Evolutionary conservation across 2,113 vertebrate species (phyloP).

Genomic region (Meles meles): DNA sequence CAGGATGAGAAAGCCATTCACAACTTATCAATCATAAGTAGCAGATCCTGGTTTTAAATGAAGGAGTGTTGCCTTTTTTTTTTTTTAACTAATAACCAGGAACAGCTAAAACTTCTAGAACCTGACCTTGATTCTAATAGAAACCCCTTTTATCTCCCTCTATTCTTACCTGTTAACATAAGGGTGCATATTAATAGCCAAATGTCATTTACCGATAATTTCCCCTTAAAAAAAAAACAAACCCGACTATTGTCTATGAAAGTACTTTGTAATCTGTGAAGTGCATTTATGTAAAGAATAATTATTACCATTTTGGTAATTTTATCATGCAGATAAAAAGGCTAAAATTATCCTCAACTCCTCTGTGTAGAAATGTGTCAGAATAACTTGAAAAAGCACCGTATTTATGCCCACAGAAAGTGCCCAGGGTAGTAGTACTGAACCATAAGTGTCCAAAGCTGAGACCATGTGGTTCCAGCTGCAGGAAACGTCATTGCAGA

Average conservation of each 20-base stretch:
- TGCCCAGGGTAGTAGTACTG: too few relatives aligned
- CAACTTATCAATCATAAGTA: conserved; percentile 44
- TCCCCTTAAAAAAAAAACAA: not conserved
- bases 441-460: not conserved
- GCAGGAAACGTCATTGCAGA: not conserved
- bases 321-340: not conserved
- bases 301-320: not conserved
- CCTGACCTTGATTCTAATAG: conserved; percentile 21
- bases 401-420: not conserved
- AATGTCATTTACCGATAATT: conserved; percentile 26
- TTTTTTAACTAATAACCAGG: conserved; percentile 20
- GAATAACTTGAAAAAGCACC: not conserved
- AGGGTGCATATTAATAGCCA: not conserved
- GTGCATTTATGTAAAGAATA: not conserved
- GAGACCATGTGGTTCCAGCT: not conserved
- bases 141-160: conserved; percentile 9
- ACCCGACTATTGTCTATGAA: not conserved
- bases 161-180: not conserved
- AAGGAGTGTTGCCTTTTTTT: conserved; percentile 15
- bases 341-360: not conserved
- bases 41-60: conserved; percentile 62
- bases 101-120: conserved; percentile 50
- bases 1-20: conserved; percentile 16
- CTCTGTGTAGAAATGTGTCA: not conserved
- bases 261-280: not conserved